Percentiles rank a stretch among this genome's conserved stretches.
Conservation (phyloP, 2,888 invertebrate species). For the Drosophila stalkeri region DNA sequence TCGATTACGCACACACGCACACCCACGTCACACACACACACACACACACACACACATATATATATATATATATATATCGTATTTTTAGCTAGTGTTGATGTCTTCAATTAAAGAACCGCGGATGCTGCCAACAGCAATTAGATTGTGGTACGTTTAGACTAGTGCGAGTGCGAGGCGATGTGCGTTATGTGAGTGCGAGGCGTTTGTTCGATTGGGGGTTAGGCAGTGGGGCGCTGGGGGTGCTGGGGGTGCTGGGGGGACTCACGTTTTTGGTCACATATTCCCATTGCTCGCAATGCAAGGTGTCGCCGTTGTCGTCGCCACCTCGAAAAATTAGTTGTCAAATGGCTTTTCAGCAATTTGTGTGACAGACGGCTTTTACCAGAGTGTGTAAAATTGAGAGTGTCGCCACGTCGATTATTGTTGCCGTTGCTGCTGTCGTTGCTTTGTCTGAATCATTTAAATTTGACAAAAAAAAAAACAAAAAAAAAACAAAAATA, state of each 20-base stretch:
- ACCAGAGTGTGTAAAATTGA: conserved; percentile 48
- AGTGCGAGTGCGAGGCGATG: conserved; percentile 68
- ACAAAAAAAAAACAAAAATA: too few relatives aligned
- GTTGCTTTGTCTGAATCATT: conserved; percentile 48
- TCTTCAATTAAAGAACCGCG: conserved; percentile 84
- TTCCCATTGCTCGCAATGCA: conserved; percentile 43
- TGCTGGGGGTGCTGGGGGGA: not conserved
- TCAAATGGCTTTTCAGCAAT: conserved; percentile 70
- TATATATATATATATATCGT: conserved; percentile 35
- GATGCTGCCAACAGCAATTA: conserved; percentile 79
- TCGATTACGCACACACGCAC: conserved; percentile 49
- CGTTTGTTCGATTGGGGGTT: conserved; percentile 33
- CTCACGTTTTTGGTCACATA: not conserved
- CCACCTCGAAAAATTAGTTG: conserved; percentile 73
- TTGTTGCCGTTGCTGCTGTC: conserved; percentile 1
- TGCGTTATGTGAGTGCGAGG: conserved; percentile 62
- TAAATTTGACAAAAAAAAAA: conserved; percentile 48
- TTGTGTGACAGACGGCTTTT: conserved; percentile 73
- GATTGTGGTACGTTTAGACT: conserved; percentile 74
- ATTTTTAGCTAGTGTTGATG: conserved; percentile 83
- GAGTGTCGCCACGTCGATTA: conserved; percentile 56
- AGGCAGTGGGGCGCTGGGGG: not conserved
- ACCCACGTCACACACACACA: conserved; percentile 16
- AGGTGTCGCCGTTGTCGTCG: conserved; percentile 60
- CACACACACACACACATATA: not conserved